phyloP scores from a whole-genome alignment of 2,113 vertebrate species.

The Proteles cristata region DNA sequence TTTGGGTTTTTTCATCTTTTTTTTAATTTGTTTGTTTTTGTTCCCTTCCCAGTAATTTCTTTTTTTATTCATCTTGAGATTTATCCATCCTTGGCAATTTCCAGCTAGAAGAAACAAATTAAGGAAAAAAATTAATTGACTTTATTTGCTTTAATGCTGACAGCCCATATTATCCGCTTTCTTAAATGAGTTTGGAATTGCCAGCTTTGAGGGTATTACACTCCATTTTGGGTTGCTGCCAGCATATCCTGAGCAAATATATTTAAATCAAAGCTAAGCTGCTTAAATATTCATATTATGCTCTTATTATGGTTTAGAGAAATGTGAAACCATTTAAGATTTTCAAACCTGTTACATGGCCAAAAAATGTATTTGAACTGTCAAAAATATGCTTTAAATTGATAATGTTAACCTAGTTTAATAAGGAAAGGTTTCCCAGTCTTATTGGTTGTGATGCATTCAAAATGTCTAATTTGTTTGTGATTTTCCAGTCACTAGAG shows the following conservation, averaged over 20 bases:
- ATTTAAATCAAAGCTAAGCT: constrained; percentile 95
- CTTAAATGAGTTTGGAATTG: constrained; percentile 91
- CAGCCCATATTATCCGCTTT: constrained; percentile 90
- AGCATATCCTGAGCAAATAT: constrained; percentile 91
- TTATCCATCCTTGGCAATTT: constrained; percentile 86
- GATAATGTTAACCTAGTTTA: constrained; percentile 80
- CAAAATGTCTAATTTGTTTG: constrained; percentile 71
- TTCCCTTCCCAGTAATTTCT: constrained; percentile 83
- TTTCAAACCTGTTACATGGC: constrained; percentile 88
- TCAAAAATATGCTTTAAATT: constrained; percentile 79
- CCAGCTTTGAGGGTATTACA: constrained; percentile 90
- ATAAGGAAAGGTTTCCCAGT: constrained; percentile 75
- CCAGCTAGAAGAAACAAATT: constrained; percentile 87
- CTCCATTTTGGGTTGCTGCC: constrained; percentile 90
- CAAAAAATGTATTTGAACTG: constrained; percentile 86
- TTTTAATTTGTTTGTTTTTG: constrained; percentile 74
- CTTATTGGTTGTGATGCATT: constrained; percentile 73
- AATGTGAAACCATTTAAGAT: constrained; percentile 91
- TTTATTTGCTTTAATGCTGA: constrained; percentile 92
- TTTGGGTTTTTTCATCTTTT: constrained; percentile 66
- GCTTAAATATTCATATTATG: constrained; percentile 95
- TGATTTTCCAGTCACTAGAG: constrained; percentile 61
- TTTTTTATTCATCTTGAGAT: constrained; percentile 82
- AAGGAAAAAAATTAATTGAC: constrained; percentile 90
- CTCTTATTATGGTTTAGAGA: constrained; percentile 92